A percentile compares a stretch with the other conserved stretches of the same genome.
These are phyloP conservation scores for Drosophila ironensis DNA, from an alignment of 1,140 invertebrate genomes.

Conservation along the genomic window DNA sequence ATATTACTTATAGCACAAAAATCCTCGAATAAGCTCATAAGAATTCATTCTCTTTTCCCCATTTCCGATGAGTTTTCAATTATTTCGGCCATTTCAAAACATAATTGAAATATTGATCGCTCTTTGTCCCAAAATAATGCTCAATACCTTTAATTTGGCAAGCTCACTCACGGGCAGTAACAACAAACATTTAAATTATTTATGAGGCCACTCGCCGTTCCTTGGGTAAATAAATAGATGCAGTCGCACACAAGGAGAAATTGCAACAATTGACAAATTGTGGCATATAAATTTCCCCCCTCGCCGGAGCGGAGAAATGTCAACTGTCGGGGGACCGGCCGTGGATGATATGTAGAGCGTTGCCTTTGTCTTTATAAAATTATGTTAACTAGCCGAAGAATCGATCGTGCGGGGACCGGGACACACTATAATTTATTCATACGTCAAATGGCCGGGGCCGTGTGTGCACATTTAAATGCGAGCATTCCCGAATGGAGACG, in stretches of 20 bases:
- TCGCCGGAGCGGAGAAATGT: conserved; percentile 40
- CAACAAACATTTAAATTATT: conserved; percentile 36
- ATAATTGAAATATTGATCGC: background rate
- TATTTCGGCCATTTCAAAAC: too few species aligned
- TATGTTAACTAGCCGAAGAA: conserved; percentile 66
- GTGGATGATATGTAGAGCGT: conserved; percentile 52
- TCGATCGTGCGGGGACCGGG: conserved; percentile 25
- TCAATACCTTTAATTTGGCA: background rate
- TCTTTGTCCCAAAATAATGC: background rate
- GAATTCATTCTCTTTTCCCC: too few species aligned
- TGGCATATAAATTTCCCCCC: conserved; percentile 48
- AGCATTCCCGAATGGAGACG: conserved; percentile 26
- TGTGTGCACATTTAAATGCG: conserved; percentile 23
- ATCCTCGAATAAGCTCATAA: too few species aligned
- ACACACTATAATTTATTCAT: conserved; percentile 58
- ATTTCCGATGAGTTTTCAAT: too few species aligned
- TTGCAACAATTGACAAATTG: conserved; percentile 72
- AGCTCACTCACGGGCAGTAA: background rate
- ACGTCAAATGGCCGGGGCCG: conserved; percentile 25
- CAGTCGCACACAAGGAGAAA: conserved; percentile 8
- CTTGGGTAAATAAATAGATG: conserved; percentile 21
- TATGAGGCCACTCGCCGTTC: conserved; percentile 10
- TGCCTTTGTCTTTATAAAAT: conserved; percentile 52
- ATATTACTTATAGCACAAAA: too few species aligned
- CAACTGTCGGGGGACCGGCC: conserved; percentile 50